Evolutionary conservation across 1,140 invertebrate species (phyloP).

Genomic region (Hyphantria cunea): DNA sequence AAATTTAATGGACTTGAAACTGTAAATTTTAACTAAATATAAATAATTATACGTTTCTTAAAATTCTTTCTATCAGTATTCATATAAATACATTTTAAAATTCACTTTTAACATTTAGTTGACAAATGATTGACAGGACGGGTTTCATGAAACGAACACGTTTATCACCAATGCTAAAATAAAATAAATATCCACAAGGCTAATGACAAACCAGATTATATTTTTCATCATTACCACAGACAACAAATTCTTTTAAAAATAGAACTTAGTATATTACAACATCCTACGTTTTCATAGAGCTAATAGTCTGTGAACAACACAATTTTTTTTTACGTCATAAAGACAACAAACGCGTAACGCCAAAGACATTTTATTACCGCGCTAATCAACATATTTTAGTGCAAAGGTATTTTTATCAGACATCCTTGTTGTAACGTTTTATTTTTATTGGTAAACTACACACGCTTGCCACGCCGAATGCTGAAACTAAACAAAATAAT

Average conservation of each 20-base stretch:
- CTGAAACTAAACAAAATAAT: neutral
- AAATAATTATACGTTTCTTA: neutral
- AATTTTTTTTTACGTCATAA: too few species aligned
- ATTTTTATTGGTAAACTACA: constrained; percentile 18
- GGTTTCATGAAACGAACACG: neutral
- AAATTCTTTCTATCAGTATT: neutral
- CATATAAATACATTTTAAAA: neutral
- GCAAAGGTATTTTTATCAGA: constrained; percentile 15
- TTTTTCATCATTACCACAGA: too few species aligned
- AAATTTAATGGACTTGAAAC: too few species aligned
- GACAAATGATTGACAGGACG: neutral
- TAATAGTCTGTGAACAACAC: too few species aligned
- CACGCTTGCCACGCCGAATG: neutral
- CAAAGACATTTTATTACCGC: neutral
- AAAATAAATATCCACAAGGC: neutral
- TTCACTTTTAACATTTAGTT: neutral
- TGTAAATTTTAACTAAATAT: too few species aligned
- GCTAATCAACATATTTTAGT: constrained; percentile 10
- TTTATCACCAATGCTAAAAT: neutral
- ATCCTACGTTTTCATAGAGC: neutral
- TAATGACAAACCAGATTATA: too few species aligned
- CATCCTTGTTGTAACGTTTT: constrained; percentile 4
- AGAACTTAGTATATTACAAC: neutral
- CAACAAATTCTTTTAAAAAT: neutral
- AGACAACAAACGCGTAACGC: too few species aligned